Evolutionary conservation across 2,888 invertebrate genomes (phyloP).

Genomic region (Drosophila monieri): DNA sequence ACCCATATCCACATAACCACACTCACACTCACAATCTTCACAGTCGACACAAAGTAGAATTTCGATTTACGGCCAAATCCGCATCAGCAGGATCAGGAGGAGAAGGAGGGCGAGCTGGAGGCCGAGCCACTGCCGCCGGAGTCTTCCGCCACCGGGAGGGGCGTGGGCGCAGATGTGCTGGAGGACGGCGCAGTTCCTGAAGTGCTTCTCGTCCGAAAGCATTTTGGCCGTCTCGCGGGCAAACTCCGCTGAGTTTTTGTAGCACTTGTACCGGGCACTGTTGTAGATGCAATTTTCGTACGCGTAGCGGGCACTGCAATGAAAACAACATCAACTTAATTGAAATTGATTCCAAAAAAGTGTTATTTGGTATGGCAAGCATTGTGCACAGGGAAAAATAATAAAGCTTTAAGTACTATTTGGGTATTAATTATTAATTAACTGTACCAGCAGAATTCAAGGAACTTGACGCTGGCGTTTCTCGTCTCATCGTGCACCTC

Average conservation of each 20-base stretch:
- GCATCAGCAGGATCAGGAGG: slow-evolving; percentile 23
- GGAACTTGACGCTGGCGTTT: slow-evolving; percentile 81
- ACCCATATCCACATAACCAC: slow-evolving; percentile 10
- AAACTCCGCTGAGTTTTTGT: slow-evolving; percentile 81
- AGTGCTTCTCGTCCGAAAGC: slow-evolving; percentile 83
- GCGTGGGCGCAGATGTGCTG: slow-evolving; percentile 73
- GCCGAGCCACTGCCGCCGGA: slow-evolving; percentile 4
- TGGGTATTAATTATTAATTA: background rate
- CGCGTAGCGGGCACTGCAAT: slow-evolving; percentile 81
- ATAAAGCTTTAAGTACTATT: background rate
- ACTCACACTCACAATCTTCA: slow-evolving; percentile 1
- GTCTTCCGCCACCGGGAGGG: background rate
- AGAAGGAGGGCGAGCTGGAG: slow-evolving; percentile 33
- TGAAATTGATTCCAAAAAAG: slow-evolving; percentile 14
- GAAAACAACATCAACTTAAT: slow-evolving; percentile 9
- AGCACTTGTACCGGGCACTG: slow-evolving; percentile 83
- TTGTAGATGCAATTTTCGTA: slow-evolving; percentile 84
- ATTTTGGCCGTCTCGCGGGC: slow-evolving; percentile 83
- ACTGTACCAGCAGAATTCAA: slow-evolving; percentile 83
- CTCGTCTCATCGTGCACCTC: slow-evolving; percentile 74
- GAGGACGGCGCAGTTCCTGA: slow-evolving; percentile 81
- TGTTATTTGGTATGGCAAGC: slow-evolving; percentile 2
- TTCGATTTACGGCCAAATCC: slow-evolving; percentile 40
- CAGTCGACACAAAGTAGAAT: slow-evolving; percentile 3
- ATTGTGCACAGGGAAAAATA: background rate